phyloP scores from a whole-genome alignment of 2,113 vertebrate species.

The Dascyllus trimaculatus region DNA sequence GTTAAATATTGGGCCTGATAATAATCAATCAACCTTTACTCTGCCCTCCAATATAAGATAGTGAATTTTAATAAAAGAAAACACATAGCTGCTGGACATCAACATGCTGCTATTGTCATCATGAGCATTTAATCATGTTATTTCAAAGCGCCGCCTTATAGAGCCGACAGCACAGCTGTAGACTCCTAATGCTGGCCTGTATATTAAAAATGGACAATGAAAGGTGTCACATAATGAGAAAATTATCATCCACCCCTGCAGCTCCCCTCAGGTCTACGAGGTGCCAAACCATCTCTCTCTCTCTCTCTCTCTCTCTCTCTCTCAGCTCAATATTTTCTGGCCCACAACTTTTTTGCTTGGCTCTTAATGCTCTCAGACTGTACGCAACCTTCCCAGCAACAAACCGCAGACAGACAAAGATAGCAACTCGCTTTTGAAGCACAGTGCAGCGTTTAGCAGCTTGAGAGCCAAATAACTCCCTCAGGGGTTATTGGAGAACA shows the following conservation, averaged over 20 bases:
- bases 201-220: constrained; percentile 21
- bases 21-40: too few species aligned
- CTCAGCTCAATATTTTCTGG: neutral
- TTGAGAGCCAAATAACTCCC: neutral
- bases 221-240: constrained; percentile 29
- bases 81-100: too few species aligned
- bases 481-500: constrained; percentile 9
- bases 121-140: constrained; percentile 7
- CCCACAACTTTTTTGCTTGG: too few species aligned
- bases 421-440: neutral
- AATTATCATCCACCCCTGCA: neutral
- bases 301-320: too few species aligned
- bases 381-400: neutral
- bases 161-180: constrained; percentile 15
- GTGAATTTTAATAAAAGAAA: too few species aligned
- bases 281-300: neutral
- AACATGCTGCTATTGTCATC: neutral
- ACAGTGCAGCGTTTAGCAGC: constrained; percentile 1
- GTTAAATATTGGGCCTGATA: too few species aligned
- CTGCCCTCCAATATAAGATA: too few species aligned
- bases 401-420: too few species aligned
- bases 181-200: constrained; percentile 14
- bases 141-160: constrained; percentile 25
- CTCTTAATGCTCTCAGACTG: neutral
- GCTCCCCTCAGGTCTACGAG: neutral